Base-by-base conservation (phyloP, 1,140 invertebrate species). In the Drosophila ficusphila region DNA sequence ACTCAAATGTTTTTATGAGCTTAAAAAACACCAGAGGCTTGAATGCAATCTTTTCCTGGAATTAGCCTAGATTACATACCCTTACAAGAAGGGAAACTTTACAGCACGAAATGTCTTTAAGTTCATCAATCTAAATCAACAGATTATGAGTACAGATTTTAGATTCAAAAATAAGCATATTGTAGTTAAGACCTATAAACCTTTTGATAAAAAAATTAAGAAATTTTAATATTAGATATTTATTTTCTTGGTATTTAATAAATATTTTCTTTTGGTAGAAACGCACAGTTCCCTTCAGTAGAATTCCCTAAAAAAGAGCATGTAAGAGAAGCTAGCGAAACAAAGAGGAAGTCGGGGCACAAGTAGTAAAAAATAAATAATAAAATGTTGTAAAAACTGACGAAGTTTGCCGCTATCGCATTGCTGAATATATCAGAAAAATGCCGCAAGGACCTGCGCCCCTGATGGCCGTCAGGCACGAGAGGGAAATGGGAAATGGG, bases 311-410 rank as follows among this genome's bases (percentile, higher is more conserved):
- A 1, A 16, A 16, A 18, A 47, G 42, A 14, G 41, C 41, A 57
- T 23, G 25, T 12, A 36, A 47, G 25, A 12, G 19, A 8, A 21
- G 51, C 7, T 7, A 34, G 47, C 29, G 34, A 34, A 64, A 46
- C 44, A 60, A 65, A 47, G 25, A 18, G 31, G 29, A 49, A 36
- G 25, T 44, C 42, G 47, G 16, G 57, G 27, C 56, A 48, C 14
- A 65, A 54, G 61, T 72, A 64, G 65, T 85, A 79, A 86, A 85
- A 86, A 71, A 71, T 73, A 76, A 72, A 76, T 76, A 81, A 76
- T 76, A 72, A 81, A 81, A 82, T 76, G 61, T 67, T 58, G 56
- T 72, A 69, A 76, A 74, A 76, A 78, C 62, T 54, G 72, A 62
- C 23, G 48, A 72, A 72, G 58, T 79, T 64, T 31, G 39, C 33